A percentile compares a stretch with the other conserved stretches of the same genome.
Evolutionary conservation across 2,888 invertebrate genomes (phyloP).

Genomic region (Chymomyza caudatula): DNA sequence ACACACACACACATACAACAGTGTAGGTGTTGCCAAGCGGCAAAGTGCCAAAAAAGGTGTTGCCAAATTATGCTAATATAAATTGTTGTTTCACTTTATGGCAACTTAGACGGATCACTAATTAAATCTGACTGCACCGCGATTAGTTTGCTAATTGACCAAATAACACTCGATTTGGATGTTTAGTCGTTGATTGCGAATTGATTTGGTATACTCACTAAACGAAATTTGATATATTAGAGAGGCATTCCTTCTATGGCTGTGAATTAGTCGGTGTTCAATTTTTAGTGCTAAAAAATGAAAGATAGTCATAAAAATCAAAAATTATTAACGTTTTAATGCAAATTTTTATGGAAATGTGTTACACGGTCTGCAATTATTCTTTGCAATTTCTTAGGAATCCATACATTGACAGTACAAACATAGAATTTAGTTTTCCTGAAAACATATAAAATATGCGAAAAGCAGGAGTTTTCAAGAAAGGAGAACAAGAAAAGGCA

Average conservation of each 20-base stretch:
- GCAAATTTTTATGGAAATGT: too few relatives aligned
- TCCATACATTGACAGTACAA: too few relatives aligned
- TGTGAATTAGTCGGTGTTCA: not conserved
- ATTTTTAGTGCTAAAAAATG: not conserved
- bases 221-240: not conserved
- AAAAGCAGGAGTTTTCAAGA: too few relatives aligned
- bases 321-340: too few relatives aligned
- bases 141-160: conserved; percentile 49
- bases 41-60: conserved; percentile 47
- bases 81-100: conserved; percentile 26
- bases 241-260: not conserved
- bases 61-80: conserved; percentile 70
- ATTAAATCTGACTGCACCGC: conserved; percentile 8
- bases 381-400: too few relatives aligned
- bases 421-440: too few relatives aligned
- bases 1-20: conserved; percentile 5
- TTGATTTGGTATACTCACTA: conserved; percentile 60
- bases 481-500: too few relatives aligned
- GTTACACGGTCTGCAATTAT: too few relatives aligned
- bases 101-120: not conserved
- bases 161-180: conserved; percentile 9
- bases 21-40: conserved; percentile 39
- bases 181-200: conserved; percentile 39
- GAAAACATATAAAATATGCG: too few relatives aligned
- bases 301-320: too few relatives aligned